Conservation (phyloP, 2,113 vertebrate genomes). For the Motacilla alba region DNA sequence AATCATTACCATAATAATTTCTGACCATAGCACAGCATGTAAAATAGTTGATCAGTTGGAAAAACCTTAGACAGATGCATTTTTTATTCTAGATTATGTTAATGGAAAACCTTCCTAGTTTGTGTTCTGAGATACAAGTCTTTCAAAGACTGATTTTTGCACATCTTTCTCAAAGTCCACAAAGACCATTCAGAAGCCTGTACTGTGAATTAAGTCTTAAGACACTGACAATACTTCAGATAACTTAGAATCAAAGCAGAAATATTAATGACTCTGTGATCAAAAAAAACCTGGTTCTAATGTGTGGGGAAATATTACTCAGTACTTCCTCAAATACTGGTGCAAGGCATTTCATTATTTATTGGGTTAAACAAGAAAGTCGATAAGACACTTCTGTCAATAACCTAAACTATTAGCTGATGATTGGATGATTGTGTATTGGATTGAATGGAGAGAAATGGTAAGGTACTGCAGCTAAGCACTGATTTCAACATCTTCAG, state of each 20-base stretch:
- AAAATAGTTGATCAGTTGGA: background rate
- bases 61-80: background rate
- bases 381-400: background rate
- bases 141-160: background rate
- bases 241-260: background rate
- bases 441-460: background rate
- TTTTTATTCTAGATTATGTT: background rate
- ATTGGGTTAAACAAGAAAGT: conserved; percentile 3
- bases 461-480: background rate
- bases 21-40: background rate
- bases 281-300: background rate
- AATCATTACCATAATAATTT: background rate
- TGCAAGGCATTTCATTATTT: background rate
- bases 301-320: background rate
- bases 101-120: background rate
- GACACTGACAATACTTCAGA: background rate
- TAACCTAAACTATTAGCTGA: background rate
- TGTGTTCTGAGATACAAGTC: background rate
- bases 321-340: background rate
- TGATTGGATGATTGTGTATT: background rate
- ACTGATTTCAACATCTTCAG: background rate
- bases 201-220: background rate
- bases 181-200: background rate
- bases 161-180: background rate
- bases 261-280: background rate